Evolutionary conservation across 1,140 invertebrate genomes (phyloP).

Genomic region (Pteromalus puparum): DNA sequence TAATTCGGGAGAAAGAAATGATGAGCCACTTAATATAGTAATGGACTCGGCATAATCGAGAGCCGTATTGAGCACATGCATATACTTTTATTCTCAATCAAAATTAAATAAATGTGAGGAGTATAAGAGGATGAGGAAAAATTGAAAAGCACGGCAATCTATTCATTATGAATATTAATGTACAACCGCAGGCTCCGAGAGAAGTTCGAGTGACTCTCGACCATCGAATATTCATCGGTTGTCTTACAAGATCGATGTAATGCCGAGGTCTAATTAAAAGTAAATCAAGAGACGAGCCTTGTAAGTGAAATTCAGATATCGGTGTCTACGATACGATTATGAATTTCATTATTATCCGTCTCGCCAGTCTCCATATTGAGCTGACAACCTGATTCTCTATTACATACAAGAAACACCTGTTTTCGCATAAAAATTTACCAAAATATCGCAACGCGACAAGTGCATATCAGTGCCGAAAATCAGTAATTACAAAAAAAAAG

Average conservation of each 20-base stretch:
- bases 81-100: no score
- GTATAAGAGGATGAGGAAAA: not conserved
- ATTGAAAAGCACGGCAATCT: not conserved
- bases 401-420: no score
- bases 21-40: no score
- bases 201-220: not conserved
- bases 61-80: no score
- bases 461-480: not conserved
- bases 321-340: not conserved
- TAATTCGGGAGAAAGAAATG: no score
- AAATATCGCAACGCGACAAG: not conserved
- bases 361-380: no score
- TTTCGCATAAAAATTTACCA: no score
- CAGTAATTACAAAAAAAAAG: not conserved
- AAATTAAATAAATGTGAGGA: not conserved
- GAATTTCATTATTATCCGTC: no score
- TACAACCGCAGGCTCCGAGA: not conserved
- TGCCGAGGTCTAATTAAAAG: constrained; percentile 7
- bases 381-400: no score
- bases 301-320: not conserved
- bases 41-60: no score
- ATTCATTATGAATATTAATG: constrained; percentile 1
- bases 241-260: constrained; percentile 7
- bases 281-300: not conserved
- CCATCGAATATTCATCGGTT: constrained; percentile 24